Conservation (phyloP, 2,797 vertebrate species). For the Mormyrops boulengeri region DNA sequence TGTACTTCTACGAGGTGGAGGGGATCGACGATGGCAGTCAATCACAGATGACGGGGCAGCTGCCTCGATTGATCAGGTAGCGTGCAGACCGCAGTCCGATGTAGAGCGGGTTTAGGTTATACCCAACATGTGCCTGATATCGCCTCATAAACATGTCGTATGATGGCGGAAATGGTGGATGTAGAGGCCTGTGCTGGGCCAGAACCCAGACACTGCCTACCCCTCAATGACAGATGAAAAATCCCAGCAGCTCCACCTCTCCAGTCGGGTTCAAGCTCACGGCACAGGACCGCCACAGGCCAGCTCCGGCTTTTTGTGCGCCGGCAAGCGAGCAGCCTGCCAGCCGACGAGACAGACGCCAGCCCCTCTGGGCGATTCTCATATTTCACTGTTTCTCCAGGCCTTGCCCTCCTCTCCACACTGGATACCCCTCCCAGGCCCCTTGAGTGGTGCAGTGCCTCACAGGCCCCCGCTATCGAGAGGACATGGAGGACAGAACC, state of each 20-base stretch:
- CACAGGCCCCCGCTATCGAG: neutral
- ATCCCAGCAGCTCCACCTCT: neutral
- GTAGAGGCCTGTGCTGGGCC: neutral
- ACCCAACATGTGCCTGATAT: neutral
- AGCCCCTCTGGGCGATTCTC: constrained; percentile 38
- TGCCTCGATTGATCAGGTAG: neutral
- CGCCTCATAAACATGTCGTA: neutral
- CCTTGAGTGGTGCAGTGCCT: neutral
- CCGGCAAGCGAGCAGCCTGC: neutral
- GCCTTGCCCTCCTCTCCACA: constrained; percentile 38
- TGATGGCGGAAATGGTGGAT: neutral
- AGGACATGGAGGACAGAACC: neutral
- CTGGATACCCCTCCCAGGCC: neutral
- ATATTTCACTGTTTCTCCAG: constrained; percentile 54
- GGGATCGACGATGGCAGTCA: neutral
- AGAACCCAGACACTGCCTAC: neutral
- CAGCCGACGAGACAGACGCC: constrained; percentile 20
- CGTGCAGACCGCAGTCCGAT: neutral
- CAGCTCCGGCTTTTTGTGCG: neutral
- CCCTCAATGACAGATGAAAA: neutral
- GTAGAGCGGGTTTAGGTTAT: neutral
- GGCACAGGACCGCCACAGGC: neutral
- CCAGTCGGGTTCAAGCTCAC: neutral
- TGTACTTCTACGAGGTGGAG: neutral
- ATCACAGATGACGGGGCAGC: neutral